Conservation (phyloP, 2,888 invertebrate genomes). For the Drosophila conformis region DNA sequence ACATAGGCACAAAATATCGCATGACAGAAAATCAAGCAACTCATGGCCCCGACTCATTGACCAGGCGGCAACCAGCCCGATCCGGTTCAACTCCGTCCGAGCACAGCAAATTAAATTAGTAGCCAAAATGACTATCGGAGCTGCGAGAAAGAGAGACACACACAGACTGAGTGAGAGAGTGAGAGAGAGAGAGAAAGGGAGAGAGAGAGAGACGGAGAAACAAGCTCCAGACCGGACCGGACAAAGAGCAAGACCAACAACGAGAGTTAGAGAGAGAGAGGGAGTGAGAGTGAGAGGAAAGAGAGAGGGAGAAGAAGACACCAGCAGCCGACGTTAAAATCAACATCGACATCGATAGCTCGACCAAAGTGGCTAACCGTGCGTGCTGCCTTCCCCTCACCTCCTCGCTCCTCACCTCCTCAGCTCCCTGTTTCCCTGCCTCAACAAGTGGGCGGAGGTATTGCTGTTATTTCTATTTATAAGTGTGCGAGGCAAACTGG, state of each 20-base stretch:
- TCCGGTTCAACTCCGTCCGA: conserved; percentile 21
- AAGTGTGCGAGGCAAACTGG: conserved; percentile 35
- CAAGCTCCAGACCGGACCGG: conserved; percentile 10
- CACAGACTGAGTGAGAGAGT: not conserved
- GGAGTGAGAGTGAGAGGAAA: not conserved
- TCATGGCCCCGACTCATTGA: conserved; percentile 67
- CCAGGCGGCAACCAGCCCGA: conserved; percentile 17
- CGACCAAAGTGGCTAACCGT: conserved; percentile 65
- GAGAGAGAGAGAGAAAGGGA: not conserved
- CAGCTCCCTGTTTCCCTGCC: not conserved
- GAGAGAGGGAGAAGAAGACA: not conserved
- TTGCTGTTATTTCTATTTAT: conserved; percentile 56
- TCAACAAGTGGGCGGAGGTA: conserved; percentile 47
- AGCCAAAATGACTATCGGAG: conserved; percentile 27
- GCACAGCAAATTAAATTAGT: conserved; percentile 75
- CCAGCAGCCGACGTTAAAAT: conserved; percentile 21
- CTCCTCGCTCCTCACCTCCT: not conserved
- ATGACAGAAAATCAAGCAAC: conserved; percentile 75
- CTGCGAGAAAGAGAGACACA: not conserved
- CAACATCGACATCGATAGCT: conserved; percentile 68
- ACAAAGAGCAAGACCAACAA: conserved; percentile 11
- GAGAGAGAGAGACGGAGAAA: not conserved
- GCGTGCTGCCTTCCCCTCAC: not conserved
- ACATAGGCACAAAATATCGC: conserved; percentile 66
- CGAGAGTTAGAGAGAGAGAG: not conserved